These are phyloP conservation scores for Poecilia gillii DNA, from an alignment of 2,797 vertebrate genomes.

Conservation along the genomic window DNA sequence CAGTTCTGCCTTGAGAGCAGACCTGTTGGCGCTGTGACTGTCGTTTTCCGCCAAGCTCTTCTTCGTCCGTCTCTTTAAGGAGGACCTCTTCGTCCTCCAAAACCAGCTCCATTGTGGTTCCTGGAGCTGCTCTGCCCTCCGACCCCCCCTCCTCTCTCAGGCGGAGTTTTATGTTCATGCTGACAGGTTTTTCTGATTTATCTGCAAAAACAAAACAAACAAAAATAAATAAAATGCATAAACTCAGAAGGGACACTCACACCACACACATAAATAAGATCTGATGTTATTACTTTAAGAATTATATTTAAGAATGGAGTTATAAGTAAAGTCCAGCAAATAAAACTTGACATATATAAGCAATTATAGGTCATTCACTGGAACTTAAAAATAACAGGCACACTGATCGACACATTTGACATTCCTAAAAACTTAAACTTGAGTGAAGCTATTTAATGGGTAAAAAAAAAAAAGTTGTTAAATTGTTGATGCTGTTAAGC, in stretches of 20 bases:
- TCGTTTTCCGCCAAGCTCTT: slow-evolving; percentile 20
- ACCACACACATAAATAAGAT: not conserved
- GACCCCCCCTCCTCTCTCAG: slow-evolving; percentile 75
- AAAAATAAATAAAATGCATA: not conserved
- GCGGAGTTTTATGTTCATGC: slow-evolving; percentile 82
- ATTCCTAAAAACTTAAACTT: not conserved
- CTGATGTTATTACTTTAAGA: not conserved
- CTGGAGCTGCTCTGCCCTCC: slow-evolving; percentile 42
- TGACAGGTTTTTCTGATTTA: slow-evolving; percentile 66
- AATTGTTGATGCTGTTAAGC: not conserved
- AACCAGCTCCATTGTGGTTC: slow-evolving; percentile 76
- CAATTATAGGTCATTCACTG: not conserved
- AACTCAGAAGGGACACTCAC: not conserved
- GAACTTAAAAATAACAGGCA: not conserved
- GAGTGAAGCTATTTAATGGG: not conserved
- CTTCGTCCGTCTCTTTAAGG: slow-evolving; percentile 47
- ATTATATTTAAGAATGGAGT: not conserved
- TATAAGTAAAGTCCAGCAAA: not conserved
- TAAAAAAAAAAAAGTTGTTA: not conserved
- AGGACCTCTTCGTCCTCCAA: slow-evolving; percentile 66
- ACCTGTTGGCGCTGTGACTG: slow-evolving; percentile 21
- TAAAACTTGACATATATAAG: not conserved
- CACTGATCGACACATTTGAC: not conserved
- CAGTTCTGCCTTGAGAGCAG: slow-evolving; percentile 45
- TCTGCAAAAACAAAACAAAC: slow-evolving; percentile 47